Evolutionary conservation across 2,797 vertebrate genomes (phyloP).

Genomic region (Betta splendens): DNA sequence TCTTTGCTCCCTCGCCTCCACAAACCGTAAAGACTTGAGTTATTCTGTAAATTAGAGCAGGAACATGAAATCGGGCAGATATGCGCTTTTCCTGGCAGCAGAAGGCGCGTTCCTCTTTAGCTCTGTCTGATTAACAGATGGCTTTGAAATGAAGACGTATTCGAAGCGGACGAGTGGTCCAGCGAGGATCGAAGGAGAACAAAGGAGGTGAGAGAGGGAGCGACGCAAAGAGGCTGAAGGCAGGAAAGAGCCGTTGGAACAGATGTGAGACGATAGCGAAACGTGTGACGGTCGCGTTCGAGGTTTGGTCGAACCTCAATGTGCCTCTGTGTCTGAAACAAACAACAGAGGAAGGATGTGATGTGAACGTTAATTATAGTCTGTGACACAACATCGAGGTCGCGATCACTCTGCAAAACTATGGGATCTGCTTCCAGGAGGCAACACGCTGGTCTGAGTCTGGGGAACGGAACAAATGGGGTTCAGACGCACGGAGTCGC

Average conservation of each 20-base stretch:
- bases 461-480: too few relatives aligned
- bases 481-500: too few relatives aligned
- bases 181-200: slow-evolving; percentile 5
- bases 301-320: neutral
- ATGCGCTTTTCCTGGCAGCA: neutral
- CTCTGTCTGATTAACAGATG: slow-evolving; percentile 27
- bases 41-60: neutral
- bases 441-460: too few relatives aligned
- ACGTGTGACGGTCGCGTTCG: neutral
- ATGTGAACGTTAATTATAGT: too few relatives aligned
- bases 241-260: neutral
- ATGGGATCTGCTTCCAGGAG: too few relatives aligned
- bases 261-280: neutral
- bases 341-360: too few relatives aligned
- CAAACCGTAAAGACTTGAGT: too few relatives aligned
- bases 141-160: slow-evolving; percentile 25
- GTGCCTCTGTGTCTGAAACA: too few relatives aligned
- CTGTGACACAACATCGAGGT: too few relatives aligned
- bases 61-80: neutral
- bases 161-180: slow-evolving; percentile 1
- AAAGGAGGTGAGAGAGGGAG: neutral
- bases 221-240: neutral
- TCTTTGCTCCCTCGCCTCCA: neutral
- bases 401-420: too few relatives aligned
- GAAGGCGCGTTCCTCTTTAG: neutral